Conservation (phyloP, 1,140 invertebrate genomes). For the Diachasma alloeum region DNA sequence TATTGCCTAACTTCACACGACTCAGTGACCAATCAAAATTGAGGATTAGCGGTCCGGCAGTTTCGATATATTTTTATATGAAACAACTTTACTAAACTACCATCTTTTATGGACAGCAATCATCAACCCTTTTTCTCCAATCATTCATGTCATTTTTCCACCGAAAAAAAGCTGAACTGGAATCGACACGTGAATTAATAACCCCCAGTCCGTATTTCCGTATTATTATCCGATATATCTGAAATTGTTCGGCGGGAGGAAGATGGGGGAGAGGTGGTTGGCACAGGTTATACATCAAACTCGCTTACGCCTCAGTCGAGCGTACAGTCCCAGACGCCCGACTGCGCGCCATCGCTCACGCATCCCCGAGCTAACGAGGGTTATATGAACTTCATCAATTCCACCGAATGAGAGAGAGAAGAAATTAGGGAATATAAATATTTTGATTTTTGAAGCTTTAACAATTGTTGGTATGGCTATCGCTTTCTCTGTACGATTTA, state of each 20-base stretch:
- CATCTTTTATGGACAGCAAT: too few species aligned
- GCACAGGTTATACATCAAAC: constrained; percentile 57
- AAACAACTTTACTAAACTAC: too few species aligned
- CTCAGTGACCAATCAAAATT: too few species aligned
- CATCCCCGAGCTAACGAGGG: constrained; percentile 49
- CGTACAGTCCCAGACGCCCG: constrained; percentile 25
- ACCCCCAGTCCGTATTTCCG: constrained; percentile 52
- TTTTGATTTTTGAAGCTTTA: not conserved
- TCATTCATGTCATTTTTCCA: constrained; percentile 26
- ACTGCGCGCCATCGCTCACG: constrained; percentile 37
- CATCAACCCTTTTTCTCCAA: not conserved
- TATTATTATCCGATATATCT: constrained; percentile 60
- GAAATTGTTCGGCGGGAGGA: not conserved
- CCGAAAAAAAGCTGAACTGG: constrained; percentile 37
- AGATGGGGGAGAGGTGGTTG: not conserved
- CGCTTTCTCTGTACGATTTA: too few species aligned
- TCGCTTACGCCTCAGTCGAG: constrained; percentile 37
- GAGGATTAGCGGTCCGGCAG: too few species aligned
- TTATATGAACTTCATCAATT: constrained; percentile 52
- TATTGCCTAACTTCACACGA: too few species aligned
- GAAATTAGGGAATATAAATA: constrained; percentile 30
- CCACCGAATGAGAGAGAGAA: constrained; percentile 40
- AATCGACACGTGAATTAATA: constrained; percentile 55
- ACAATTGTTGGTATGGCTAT: too few species aligned
- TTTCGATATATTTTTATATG: too few species aligned